These are phyloP conservation scores for pig (Sus scrofa) DNA, from an alignment of 2,113 vertebrate genomes.

Conservation along the genomic window T2T-Sscrofa CM000812.6:176752501-176753000, in stretches of 20 bases:
- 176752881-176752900: constrained; percentile 34
- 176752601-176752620: no score
- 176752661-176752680: constrained; percentile 85
- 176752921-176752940: constrained; percentile 19
- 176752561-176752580: no score
- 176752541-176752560: no score
- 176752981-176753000: neutral
- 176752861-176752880: constrained; percentile 42
- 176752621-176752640: no score
- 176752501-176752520: no score
- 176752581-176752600: no score
- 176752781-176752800: constrained; percentile 64
- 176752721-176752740: constrained; percentile 77
- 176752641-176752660: neutral
- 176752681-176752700: constrained; percentile 82
- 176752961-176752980: constrained; percentile 2
- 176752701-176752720: constrained; percentile 59
- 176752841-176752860: neutral
- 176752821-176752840: constrained; percentile 15
- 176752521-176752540: no score
- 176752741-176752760: constrained; percentile 68
- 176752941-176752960: constrained; percentile 57
- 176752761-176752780: constrained; percentile 68
- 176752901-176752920: constrained; percentile 41
- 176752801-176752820: constrained; percentile 45